Base-by-base conservation (phyloP, 2,888 invertebrate genomes). In the Ctena decussata region DNA sequence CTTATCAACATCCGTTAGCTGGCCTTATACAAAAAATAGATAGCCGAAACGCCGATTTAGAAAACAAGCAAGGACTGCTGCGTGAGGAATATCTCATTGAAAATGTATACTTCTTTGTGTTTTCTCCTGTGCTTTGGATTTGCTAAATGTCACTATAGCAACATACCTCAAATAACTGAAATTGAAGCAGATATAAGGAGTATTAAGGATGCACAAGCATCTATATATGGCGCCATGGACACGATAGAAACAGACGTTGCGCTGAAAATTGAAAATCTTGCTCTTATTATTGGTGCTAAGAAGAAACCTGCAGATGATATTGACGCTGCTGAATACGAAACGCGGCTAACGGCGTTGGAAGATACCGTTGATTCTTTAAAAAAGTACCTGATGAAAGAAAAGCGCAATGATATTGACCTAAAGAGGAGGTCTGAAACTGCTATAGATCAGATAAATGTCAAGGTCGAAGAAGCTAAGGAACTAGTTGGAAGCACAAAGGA, bases 391-490 rank as follows among this genome's bases (percentile, higher is more conserved):
- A 72, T 27, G 27, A 35, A 53, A n/a, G 85, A 85, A 35, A 85
- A 73, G 39, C 41, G 82, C 21, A 57, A 24, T 24, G 84, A 88
- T 53, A 69, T 15, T 12, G 27, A 35, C 21, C 49, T 86, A 21
- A 57, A 41, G 8, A 44, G 41, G 5, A 72, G 65, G 57, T 77
- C 82, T 15, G 74, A 69, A 32, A 39, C 72, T 41, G 73, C 76
- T 0, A 80, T 86, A 21, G 60, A 82, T 6, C 53, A 82, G 49
- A 86, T 84, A 80, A 71, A 86, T 37, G 44, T 60, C 0, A 87
- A 86, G 69, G 84, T 86, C 12, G 44, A 11, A 11, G 69, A 84
- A 65, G 79, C 85, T 0, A 65, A 83, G 2, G 18, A 30, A 12
- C 37, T 83, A 2, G 82, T 81, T 12, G 73, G 41, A 2, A 49